Conservation (phyloP, 2,888 invertebrate species). For the Cerastoderma edule region DNA sequence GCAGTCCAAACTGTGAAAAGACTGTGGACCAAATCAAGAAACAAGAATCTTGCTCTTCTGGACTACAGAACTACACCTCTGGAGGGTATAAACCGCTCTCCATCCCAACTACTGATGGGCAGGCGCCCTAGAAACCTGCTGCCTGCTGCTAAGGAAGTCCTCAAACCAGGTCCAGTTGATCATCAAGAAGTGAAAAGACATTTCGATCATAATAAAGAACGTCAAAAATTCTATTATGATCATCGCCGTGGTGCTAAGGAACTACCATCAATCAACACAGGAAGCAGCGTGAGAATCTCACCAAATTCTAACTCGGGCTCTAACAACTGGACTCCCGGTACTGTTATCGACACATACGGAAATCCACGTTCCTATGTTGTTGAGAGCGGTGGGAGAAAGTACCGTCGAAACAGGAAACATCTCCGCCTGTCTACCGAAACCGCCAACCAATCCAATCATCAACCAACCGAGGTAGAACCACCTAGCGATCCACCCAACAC, state of each 20-base stretch:
- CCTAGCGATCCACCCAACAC: too few relatives aligned
- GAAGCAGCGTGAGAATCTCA: conserved; percentile 26
- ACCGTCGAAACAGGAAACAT: background rate
- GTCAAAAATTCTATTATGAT: conserved; percentile 50
- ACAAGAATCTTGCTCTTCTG: too few relatives aligned
- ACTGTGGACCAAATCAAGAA: conserved; percentile 46
- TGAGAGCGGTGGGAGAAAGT: background rate
- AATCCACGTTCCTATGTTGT: background rate
- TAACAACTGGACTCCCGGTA: conserved; percentile 11
- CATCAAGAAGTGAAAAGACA: too few relatives aligned
- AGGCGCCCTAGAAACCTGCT: conserved; percentile 46
- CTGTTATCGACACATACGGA: background rate
- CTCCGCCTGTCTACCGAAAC: too few relatives aligned
- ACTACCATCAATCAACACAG: too few relatives aligned
- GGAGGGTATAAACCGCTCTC: too few relatives aligned
- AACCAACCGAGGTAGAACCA: too few relatives aligned
- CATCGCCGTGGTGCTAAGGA: conserved; percentile 33
- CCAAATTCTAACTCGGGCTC: background rate
- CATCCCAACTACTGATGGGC: too few relatives aligned
- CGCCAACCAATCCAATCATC: too few relatives aligned
- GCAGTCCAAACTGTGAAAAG: conserved; percentile 60
- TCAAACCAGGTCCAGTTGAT: too few relatives aligned
- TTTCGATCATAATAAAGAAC: too few relatives aligned
- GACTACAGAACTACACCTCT: too few relatives aligned
- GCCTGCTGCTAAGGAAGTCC: conserved; percentile 32